These are phyloP conservation scores for Apotomis capreana DNA, from an alignment of 2,888 invertebrate species.

Conservation along the genomic window DNA sequence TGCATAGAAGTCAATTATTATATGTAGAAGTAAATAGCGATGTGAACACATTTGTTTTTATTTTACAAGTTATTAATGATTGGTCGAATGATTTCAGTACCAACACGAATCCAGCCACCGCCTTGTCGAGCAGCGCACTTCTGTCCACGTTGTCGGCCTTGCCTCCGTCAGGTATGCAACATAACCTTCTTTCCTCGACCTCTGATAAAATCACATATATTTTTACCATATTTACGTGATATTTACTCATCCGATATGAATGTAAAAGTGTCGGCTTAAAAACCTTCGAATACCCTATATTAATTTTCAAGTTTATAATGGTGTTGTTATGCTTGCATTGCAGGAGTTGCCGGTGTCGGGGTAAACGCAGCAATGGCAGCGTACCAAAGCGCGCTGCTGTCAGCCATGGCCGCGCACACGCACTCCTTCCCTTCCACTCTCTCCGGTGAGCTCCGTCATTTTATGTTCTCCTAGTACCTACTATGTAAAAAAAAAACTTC, in stretches of 20 bases:
- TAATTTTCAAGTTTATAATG: not conserved
- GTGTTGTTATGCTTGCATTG: constrained; percentile 44
- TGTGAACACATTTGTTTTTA: too few relatives aligned
- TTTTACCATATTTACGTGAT: too few relatives aligned
- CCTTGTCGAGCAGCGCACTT: constrained; percentile 72
- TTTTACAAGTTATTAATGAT: not conserved
- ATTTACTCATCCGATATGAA: too few relatives aligned
- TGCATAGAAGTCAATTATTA: not conserved
- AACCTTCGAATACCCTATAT: too few relatives aligned
- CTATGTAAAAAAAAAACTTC: not conserved
- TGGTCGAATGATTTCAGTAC: constrained; percentile 58
- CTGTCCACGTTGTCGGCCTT: constrained; percentile 74
- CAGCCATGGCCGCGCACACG: constrained; percentile 80
- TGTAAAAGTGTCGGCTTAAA: too few relatives aligned
- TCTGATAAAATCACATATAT: too few relatives aligned
- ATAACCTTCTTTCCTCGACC: too few relatives aligned
- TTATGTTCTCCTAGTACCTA: not conserved
- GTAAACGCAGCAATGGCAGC: constrained; percentile 82
- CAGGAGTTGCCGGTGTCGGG: constrained; percentile 70
- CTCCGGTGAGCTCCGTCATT: constrained; percentile 58
- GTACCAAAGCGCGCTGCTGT: constrained; percentile 78
- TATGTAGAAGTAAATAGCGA: too few relatives aligned
- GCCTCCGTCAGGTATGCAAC: constrained; percentile 69
- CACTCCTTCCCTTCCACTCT: constrained; percentile 73
- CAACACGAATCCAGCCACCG: constrained; percentile 65